Base-by-base conservation (phyloP, 2,888 invertebrate genomes). In the Chymomyza caudatula region DNA sequence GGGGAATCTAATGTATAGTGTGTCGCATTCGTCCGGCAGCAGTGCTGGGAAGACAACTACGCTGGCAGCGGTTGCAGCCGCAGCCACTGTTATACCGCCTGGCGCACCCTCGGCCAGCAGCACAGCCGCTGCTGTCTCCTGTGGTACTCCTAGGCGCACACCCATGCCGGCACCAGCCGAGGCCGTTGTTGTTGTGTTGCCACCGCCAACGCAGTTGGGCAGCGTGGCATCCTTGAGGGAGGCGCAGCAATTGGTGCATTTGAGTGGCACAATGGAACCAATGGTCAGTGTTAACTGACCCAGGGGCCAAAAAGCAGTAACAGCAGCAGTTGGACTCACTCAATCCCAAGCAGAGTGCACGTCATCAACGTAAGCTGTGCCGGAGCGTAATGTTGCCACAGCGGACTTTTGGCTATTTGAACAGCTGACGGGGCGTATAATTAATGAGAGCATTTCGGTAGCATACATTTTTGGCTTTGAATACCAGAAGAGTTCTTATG, bases 281-380 rank as follows among this genome's bases (percentile, higher is more conserved):
- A 74, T 88, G 85, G 88, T 88, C 75, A 88, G 88, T 74, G 88
- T 88, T 62, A 88, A 88, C 84, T 88, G 89, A 88, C 88, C 88
- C 77, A 80, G 78, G 84, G 76, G 74, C 56, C 60, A 29, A 29
- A 42, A 54, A 19, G 17, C 60, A 19, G 44, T 6, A 17, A 20
- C 37, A 49, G n/a, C 52, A 60, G 20, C 29, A 13, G 47, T 23
- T 22, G 29, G 13, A 42, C 1, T n/a, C 20, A 53, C 57, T 19
- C 29, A 25, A 44, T 17, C 54, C 76, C 85, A 69, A 67, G 69
- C 78, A 65, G 29, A 65, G 44, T 65, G 66, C 65, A 82, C 83
- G 67, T 85, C 85, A 65, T 47, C 73, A 61, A 80, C 85, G 69
- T 83, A 80, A 77, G 76, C 65, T 11, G 11, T 3, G 3, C 80